Percentiles rank a stretch among this genome's conserved stretches.
phyloP scores from a whole-genome alignment of 2,113 vertebrate species.

The Diphyllodes magnificus region DNA sequence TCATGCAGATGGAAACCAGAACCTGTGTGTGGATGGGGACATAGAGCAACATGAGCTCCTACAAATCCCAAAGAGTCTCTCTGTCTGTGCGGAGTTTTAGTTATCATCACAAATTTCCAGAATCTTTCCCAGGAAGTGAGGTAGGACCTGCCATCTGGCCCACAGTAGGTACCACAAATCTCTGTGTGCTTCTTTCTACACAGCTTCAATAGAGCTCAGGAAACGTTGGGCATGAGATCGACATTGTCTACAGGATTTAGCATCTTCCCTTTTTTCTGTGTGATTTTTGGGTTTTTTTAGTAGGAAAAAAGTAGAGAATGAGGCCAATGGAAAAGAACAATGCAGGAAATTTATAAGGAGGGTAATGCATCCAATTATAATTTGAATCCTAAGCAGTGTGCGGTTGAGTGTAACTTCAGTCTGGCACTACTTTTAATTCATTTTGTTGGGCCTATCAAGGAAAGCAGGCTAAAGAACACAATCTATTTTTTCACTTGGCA shows the following conservation, averaged over 20 bases:
- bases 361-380: neutral
- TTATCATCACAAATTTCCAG: neutral
- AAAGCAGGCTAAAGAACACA: neutral
- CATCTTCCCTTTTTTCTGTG: neutral
- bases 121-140: neutral
- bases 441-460: neutral
- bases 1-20: neutral
- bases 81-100: neutral
- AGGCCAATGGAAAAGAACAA: neutral
- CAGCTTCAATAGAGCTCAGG: neutral
- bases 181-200: neutral
- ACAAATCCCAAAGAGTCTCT: neutral
- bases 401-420: neutral
- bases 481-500: neutral
- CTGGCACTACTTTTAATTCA: neutral
- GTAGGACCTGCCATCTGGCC: neutral
- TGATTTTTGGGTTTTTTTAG: neutral
- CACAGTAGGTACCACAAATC: neutral
- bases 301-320: neutral
- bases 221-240: neutral
- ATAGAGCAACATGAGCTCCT: neutral
- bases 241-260: neutral
- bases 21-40: neutral
- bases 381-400: neutral
- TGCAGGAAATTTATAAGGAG: neutral